These are phyloP conservation scores for Ceyx erithaca DNA, from an alignment of 2,797 vertebrate species.

Conservation along the genomic window DNA sequence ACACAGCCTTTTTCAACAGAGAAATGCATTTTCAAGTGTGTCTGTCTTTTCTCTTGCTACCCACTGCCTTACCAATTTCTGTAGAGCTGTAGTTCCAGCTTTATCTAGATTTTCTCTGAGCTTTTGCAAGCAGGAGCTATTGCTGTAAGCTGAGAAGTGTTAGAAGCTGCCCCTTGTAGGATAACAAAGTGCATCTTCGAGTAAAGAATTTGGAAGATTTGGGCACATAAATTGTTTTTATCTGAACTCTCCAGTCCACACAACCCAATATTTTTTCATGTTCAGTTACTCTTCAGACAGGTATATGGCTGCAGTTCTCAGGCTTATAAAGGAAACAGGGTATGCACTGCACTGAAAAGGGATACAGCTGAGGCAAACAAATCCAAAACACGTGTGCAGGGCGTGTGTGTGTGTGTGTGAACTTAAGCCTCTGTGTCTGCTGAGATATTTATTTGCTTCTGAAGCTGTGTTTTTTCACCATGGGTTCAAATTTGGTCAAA, in stretches of 20 bases:
- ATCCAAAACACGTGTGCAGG: conserved; percentile 37
- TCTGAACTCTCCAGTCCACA: conserved; percentile 61
- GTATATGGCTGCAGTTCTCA: conserved; percentile 66
- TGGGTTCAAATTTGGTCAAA: conserved; percentile 37
- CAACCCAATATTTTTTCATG: conserved; percentile 70
- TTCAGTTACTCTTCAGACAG: conserved; percentile 67
- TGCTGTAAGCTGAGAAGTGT: conserved; percentile 41
- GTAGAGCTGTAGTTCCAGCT: conserved; percentile 13
- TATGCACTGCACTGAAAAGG: background rate
- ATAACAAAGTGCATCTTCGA: conserved; percentile 63
- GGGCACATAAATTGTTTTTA: conserved; percentile 71
- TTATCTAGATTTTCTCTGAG: conserved; percentile 52
- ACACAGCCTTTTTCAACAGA: background rate
- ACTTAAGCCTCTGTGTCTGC: background rate
- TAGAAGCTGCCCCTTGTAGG: conserved; percentile 37
- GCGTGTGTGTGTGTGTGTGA: background rate
- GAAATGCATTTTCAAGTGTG: conserved; percentile 5
- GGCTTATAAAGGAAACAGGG: conserved; percentile 39
- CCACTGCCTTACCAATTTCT: conserved; percentile 1
- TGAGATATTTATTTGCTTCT: conserved; percentile 47
- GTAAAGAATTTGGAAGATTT: conserved; percentile 72
- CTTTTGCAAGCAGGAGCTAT: conserved; percentile 51
- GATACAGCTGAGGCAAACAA: conserved; percentile 33
- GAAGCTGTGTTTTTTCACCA: background rate
- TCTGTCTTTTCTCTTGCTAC: background rate